Evolutionary conservation across 2,113 vertebrate species (phyloP).

Genomic region (Actinemys pallida): DNA sequence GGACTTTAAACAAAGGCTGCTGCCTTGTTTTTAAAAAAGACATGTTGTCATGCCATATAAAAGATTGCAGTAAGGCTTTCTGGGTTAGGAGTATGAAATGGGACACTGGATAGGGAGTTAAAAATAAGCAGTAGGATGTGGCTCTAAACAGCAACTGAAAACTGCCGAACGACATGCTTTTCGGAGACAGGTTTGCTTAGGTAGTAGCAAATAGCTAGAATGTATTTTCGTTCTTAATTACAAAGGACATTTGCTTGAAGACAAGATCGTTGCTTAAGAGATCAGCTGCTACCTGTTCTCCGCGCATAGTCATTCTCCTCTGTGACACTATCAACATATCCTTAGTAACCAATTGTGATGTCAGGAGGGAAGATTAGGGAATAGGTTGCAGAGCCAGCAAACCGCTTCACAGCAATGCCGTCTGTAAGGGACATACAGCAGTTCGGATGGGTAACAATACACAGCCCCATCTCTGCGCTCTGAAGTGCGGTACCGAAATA

Average conservation of each 20-base stretch:
- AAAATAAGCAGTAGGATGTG: neutral
- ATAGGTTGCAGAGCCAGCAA: neutral
- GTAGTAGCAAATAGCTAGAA: neutral
- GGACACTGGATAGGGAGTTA: neutral
- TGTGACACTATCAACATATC: slow-evolving; percentile 41
- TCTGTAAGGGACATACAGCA: neutral
- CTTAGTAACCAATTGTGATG: neutral
- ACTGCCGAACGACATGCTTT: neutral
- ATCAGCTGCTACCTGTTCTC: slow-evolving; percentile 19
- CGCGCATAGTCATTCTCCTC: slow-evolving; percentile 35
- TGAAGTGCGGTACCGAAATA: neutral
- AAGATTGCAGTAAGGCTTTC: neutral
- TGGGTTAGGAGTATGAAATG: neutral
- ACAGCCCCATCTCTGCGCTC: neutral
- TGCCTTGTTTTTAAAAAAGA: slow-evolving; percentile 14
- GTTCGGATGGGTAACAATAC: neutral
- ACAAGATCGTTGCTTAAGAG: neutral
- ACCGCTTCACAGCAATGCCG: neutral
- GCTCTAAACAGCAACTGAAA: slow-evolving; percentile 7
- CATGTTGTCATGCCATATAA: slow-evolving; percentile 31
- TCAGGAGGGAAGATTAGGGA: slow-evolving; percentile 9
- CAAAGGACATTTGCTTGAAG: neutral
- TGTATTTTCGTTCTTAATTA: neutral
- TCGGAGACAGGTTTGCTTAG: neutral
- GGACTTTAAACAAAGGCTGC: neutral